These are phyloP conservation scores for Cromileptes altivelis DNA, from an alignment of 2,113 vertebrate genomes.

Conservation along the genomic window DNA sequence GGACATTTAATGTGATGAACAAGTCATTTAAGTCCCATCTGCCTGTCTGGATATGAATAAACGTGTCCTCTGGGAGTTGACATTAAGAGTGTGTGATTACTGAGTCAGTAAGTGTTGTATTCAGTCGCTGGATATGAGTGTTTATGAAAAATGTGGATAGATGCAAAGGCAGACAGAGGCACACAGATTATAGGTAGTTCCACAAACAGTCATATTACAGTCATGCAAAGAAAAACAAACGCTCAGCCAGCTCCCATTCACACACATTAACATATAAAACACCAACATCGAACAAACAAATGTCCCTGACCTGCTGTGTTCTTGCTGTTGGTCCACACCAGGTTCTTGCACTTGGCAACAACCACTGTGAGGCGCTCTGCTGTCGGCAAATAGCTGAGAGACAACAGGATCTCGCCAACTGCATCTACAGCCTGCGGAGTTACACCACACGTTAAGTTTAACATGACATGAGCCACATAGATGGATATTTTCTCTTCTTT, in stretches of 20 bases:
- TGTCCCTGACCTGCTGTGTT: constrained; percentile 89
- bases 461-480: neutral
- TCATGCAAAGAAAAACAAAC: neutral
- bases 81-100: constrained; percentile 16
- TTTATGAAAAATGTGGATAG: neutral
- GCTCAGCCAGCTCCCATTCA: neutral
- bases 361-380: constrained; percentile 97
- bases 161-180: neutral
- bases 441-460: neutral
- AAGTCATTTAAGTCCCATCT: constrained; percentile 9
- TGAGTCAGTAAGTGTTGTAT: neutral
- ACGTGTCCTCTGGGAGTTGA: neutral
- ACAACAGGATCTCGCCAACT: constrained; percentile 95
- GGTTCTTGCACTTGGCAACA: constrained; percentile 97
- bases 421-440: constrained; percentile 88
- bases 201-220: neutral
- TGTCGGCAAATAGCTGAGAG: constrained; percentile 96
- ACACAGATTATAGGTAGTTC: neutral
- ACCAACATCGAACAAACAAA: neutral
- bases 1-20: constrained; percentile 27
- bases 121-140: neutral
- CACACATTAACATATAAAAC: neutral
- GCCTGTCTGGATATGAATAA: constrained; percentile 8
- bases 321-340: constrained; percentile 93
- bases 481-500: too few relatives aligned